Evolutionary conservation across 2,797 vertebrate species (phyloP).

Genomic region (Menidia menidia): DNA sequence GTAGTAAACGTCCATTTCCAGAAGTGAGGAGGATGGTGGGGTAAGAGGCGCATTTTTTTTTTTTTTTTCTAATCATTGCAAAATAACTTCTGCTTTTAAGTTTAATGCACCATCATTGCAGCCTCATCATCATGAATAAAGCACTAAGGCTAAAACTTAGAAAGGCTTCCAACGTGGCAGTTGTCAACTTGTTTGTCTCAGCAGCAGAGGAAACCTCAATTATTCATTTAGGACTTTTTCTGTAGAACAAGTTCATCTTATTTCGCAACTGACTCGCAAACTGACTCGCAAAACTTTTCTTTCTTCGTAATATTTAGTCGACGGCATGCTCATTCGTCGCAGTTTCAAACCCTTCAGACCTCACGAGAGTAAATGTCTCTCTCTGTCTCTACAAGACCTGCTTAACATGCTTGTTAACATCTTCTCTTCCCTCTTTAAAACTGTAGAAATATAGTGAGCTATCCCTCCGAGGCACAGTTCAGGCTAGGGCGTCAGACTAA

Average conservation of each 20-base stretch:
- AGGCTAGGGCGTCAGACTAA: neutral
- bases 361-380: constrained; percentile 23
- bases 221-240: constrained; percentile 43
- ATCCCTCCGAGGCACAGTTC: constrained; percentile 13
- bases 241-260: constrained; percentile 12
- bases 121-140: constrained; percentile 16
- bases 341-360: constrained; percentile 7
- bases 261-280: too few species aligned
- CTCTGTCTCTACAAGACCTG: constrained; percentile 17
- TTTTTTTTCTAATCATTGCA: too few species aligned
- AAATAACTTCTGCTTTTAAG: neutral
- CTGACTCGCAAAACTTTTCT: neutral
- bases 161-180: neutral
- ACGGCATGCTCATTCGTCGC: neutral
- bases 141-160: neutral
- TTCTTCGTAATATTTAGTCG: constrained; percentile 9
- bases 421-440: constrained; percentile 14
- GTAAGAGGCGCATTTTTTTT: too few species aligned
- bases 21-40: too few species aligned
- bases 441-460: constrained; percentile 11
- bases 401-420: constrained; percentile 28
- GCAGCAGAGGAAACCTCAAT: constrained; percentile 23
- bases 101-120: neutral
- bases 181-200: constrained; percentile 11
- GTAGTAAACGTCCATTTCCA: too few species aligned